These are phyloP conservation scores for Buceros bicornis DNA, from an alignment of 2,797 vertebrate genomes.

Conservation along the genomic window DNA sequence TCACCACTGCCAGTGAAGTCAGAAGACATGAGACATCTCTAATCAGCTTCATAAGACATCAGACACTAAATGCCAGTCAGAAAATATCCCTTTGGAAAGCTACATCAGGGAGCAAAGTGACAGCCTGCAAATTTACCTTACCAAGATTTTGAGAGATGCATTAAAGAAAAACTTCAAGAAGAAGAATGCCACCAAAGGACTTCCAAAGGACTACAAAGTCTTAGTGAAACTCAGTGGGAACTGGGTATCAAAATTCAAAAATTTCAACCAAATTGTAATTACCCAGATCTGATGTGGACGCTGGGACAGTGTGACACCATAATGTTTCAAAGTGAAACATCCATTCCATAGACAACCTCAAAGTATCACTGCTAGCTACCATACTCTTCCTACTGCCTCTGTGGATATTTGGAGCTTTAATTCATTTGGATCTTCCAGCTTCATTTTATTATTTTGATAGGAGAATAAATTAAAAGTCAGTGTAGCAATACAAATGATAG, in stretches of 20 bases:
- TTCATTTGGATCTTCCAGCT: not conserved
- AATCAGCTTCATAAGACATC: not conserved
- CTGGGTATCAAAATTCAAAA: not conserved
- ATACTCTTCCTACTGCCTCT: not conserved
- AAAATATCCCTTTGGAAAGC: not conserved
- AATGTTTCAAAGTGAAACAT: not conserved
- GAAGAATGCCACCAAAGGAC: not conserved
- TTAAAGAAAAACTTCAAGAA: not conserved
- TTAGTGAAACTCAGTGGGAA: not conserved
- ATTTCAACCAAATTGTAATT: not conserved
- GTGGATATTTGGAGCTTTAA: not conserved
- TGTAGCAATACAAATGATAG: not conserved
- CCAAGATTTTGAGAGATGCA: not conserved
- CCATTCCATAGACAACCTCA: not conserved
- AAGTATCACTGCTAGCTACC: not conserved
- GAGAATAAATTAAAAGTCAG: not conserved
- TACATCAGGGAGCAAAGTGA: not conserved
- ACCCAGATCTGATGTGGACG: not conserved
- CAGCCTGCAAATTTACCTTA: not conserved
- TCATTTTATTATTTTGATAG: not conserved
- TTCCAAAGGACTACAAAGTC: not conserved
- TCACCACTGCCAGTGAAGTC: not conserved
- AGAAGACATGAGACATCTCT: not conserved
- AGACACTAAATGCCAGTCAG: not conserved
- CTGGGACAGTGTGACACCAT: not conserved